Conservation (phyloP, 2,888 invertebrate species). For the Reticulitermes lucifugus region DNA sequence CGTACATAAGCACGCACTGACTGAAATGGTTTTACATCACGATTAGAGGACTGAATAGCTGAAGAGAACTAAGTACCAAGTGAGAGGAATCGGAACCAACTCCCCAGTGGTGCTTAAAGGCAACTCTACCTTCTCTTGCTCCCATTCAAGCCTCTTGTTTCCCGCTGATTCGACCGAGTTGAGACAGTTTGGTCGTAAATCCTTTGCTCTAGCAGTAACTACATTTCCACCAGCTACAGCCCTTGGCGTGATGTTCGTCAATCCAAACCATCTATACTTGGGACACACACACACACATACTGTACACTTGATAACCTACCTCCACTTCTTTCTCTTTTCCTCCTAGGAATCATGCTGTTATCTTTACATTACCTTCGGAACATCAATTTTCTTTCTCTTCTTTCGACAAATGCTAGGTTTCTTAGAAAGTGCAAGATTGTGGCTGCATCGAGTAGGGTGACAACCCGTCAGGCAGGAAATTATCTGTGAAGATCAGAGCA, state of each 20-base stretch:
- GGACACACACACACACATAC: not conserved
- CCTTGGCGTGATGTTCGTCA: not conserved
- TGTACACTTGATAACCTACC: not conserved
- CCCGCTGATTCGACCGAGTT: not conserved
- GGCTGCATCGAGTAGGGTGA: too few relatives aligned
- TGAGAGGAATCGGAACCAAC: not conserved
- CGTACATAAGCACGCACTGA: not conserved
- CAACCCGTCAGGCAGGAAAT: too few relatives aligned
- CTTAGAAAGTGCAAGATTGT: too few relatives aligned
- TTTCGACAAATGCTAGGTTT: not conserved
- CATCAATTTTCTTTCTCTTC: not conserved
- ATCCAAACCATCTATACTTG: not conserved
- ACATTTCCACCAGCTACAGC: not conserved
- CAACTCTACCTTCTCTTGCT: not conserved
- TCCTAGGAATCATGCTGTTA: not conserved
- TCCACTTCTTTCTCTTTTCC: not conserved
- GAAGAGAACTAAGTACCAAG: not conserved
- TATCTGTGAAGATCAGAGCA: too few relatives aligned
- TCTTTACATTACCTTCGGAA: not conserved
- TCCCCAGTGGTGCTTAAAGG: conserved; percentile 1
- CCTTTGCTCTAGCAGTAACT: not conserved
- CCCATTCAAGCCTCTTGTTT: not conserved
- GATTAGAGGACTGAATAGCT: not conserved
- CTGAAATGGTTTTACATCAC: not conserved
- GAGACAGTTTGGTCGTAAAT: not conserved